Percentiles rank a stretch among this genome's conserved stretches.
Evolutionary conservation across 2,888 invertebrate species (phyloP).

Genomic region (Sicus ferrugineus): DNA sequence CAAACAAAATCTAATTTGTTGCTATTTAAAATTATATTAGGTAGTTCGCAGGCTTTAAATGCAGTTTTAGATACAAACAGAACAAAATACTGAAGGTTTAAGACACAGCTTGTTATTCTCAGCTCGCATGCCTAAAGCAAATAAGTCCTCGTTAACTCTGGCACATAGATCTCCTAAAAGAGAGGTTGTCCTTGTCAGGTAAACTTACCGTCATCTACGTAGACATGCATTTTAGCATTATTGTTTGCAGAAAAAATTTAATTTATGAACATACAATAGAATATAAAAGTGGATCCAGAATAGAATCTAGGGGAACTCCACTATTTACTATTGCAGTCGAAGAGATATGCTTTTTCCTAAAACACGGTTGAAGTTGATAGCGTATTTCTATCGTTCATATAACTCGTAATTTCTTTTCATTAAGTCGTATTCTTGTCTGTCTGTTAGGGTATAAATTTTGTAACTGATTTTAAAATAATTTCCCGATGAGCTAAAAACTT

Average conservation of each 20-base stretch:
- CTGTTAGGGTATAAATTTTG: too few relatives aligned
- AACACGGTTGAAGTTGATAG: background rate
- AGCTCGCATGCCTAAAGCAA: background rate
- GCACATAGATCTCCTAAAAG: conserved; percentile 1
- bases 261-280: background rate
- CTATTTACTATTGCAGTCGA: background rate
- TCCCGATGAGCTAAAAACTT: too few relatives aligned
- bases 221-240: background rate
- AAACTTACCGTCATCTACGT: conserved; percentile 1
- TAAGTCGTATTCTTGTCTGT: too few relatives aligned
- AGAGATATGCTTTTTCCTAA: background rate
- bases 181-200: background rate
- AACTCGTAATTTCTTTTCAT: background rate
- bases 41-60: background rate
- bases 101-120: background rate
- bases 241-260: background rate
- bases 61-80: background rate
- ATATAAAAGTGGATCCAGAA: background rate
- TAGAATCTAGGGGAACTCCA: background rate
- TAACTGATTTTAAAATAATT: too few relatives aligned
- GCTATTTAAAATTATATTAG: background rate
- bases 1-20: background rate
- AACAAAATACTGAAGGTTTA: background rate
- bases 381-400: background rate
- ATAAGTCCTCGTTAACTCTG: background rate